A percentile compares a stretch with the other conserved stretches of the same genome.
Conservation (phyloP, 2,113 vertebrate species). For the Pycnonotus jocosus region DNA sequence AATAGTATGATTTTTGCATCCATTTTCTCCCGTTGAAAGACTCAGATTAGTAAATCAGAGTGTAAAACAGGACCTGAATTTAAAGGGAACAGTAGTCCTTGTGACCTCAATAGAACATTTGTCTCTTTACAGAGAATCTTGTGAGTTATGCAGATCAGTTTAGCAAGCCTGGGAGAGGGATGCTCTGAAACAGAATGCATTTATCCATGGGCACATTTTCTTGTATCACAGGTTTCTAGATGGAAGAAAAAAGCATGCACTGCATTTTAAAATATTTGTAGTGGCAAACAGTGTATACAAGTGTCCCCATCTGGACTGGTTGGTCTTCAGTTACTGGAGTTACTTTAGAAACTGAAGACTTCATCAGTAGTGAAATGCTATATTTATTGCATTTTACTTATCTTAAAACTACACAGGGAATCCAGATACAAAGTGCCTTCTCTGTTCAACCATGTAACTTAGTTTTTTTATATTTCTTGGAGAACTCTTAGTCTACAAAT, state of each 20-base stretch:
- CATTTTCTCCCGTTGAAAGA: background rate
- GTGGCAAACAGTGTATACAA: background rate
- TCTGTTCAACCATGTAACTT: background rate
- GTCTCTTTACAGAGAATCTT: background rate
- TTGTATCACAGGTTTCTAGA: background rate
- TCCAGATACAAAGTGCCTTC: background rate
- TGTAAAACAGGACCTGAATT: background rate
- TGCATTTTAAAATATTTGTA: background rate
- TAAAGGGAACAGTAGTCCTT: background rate
- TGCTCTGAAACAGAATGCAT: background rate
- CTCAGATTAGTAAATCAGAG: background rate
- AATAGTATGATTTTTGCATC: background rate
- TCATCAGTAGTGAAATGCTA: background rate
- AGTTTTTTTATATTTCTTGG: background rate
- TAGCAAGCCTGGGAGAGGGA: background rate
- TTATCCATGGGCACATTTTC: background rate
- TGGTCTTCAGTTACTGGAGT: background rate
- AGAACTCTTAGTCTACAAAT: background rate
- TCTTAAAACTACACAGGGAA: background rate
- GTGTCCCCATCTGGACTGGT: background rate
- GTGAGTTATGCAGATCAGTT: background rate
- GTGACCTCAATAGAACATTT: background rate
- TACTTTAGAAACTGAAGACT: background rate
- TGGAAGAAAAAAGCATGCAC: background rate
- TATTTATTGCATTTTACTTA: background rate